Evolutionary conservation across 2,888 invertebrate genomes (phyloP).

Genomic region (Heliconius hortense): DNA sequence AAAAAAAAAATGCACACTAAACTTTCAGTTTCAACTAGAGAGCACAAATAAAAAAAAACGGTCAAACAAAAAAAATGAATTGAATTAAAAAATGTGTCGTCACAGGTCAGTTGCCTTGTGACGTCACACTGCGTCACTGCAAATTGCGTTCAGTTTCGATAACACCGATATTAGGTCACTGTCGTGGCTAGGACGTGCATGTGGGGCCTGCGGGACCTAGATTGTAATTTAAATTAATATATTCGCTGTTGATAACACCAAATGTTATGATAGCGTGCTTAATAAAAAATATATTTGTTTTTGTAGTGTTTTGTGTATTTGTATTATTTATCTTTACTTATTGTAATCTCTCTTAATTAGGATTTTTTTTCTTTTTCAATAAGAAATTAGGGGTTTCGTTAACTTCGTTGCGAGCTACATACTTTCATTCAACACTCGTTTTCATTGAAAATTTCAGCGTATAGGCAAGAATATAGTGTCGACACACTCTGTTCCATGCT

Average conservation of each 20-base stretch:
- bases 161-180: constrained; percentile 58
- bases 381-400: too few species aligned
- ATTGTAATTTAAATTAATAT: constrained; percentile 6
- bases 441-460: too few species aligned
- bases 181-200: constrained; percentile 43
- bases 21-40: neutral
- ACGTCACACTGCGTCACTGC: constrained; percentile 46
- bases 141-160: constrained; percentile 43
- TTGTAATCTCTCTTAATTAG: too few species aligned
- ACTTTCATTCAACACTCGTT: too few species aligned
- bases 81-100: constrained; percentile 12
- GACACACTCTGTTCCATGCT: too few species aligned
- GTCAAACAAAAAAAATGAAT: constrained; percentile 11
- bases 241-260: neutral
- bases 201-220: constrained; percentile 23
- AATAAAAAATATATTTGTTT: neutral
- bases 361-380: too few species aligned
- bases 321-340: too few species aligned
- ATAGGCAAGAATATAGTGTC: too few species aligned
- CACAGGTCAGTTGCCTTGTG: constrained; percentile 43
- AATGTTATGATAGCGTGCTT: neutral
- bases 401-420: too few species aligned
- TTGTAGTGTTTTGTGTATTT: too few species aligned
- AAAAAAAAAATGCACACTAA: neutral
- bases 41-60: neutral